A percentile compares a stretch with the other conserved stretches of the same genome.
Evolutionary conservation across 2,888 invertebrate species (phyloP).

Genomic region (Nipponacmea schrenckii): DNA sequence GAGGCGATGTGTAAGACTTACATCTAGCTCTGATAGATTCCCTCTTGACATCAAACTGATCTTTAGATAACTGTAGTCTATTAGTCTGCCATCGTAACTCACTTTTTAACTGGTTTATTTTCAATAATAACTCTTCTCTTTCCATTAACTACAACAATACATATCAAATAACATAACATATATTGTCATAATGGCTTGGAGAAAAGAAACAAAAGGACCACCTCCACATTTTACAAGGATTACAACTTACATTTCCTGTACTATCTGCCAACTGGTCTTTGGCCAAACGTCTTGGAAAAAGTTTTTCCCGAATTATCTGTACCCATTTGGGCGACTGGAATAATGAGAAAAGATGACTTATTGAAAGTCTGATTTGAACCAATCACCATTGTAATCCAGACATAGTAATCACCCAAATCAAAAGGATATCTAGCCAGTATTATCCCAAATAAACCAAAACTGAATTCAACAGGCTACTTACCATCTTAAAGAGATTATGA

Average conservation of each 20-base stretch:
- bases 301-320: background rate
- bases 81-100: conserved; percentile 60
- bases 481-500: no score
- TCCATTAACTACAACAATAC: conserved; percentile 44
- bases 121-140: conserved; percentile 56
- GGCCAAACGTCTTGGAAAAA: background rate
- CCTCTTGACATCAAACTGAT: conserved; percentile 69
- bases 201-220: no score
- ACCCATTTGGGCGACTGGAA: background rate
- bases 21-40: conserved; percentile 41
- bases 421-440: no score
- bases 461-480: no score
- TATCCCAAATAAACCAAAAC: no score
- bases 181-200: no score
- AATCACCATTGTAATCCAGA: no score
- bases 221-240: no score
- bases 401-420: no score
- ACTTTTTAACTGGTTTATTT: conserved; percentile 54
- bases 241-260: background rate
- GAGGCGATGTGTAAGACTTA: no score
- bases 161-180: background rate
- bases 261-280: background rate
- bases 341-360: background rate
- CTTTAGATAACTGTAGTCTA: conserved; percentile 75
- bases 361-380: no score